These are phyloP conservation scores for Molossus alvarezi DNA, from an alignment of 2,797 vertebrate species.

Conservation along the genomic window DNA sequence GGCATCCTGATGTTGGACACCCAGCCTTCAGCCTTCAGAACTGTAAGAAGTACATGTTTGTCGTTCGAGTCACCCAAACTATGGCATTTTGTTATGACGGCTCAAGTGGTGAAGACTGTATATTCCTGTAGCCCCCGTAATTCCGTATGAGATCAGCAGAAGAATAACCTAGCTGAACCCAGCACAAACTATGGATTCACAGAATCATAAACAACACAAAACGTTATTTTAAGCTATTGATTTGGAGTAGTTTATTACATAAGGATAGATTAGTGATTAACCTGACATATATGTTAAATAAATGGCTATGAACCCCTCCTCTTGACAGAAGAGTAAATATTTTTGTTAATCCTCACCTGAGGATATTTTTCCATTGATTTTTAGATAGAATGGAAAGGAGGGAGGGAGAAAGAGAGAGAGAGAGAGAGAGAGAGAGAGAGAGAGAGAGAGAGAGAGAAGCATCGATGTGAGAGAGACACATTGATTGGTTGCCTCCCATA, in stretches of 20 bases:
- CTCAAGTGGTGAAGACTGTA: not conserved
- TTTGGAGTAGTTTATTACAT: not conserved
- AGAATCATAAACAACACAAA: not conserved
- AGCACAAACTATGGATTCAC: not conserved
- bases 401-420: too few species aligned
- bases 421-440: too few species aligned
- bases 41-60: not conserved
- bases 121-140: not conserved
- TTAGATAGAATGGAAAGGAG: too few species aligned
- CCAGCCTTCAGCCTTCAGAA: not conserved
- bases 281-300: slow-evolving; percentile 2
- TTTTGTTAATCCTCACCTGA: too few species aligned
- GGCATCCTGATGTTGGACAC: not conserved
- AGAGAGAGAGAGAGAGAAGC: too few species aligned
- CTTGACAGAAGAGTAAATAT: not conserved
- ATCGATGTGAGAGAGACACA: too few species aligned
- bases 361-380: too few species aligned
- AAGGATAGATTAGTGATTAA: not conserved
- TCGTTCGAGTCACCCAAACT: not conserved
- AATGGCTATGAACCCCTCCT: not conserved
- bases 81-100: not conserved
- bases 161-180: not conserved
- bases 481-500: too few species aligned
- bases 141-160: not conserved
- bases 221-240: not conserved